A percentile compares a stretch with the other conserved stretches of the same genome.
These are phyloP conservation scores for Spea bombifrons DNA, from an alignment of 2,113 vertebrate genomes.

Conservation along the genomic window DNA sequence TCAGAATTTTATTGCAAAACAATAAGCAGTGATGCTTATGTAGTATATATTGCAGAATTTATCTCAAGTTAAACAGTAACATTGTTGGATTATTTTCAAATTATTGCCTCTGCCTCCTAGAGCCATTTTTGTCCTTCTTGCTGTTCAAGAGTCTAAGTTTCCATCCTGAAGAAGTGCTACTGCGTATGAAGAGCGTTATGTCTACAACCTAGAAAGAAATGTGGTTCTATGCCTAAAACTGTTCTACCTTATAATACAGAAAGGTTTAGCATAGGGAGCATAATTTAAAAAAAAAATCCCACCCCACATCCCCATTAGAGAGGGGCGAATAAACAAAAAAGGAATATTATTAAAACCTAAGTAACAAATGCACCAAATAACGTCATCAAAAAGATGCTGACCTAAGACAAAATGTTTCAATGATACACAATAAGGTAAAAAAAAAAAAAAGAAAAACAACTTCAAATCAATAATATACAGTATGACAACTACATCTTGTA, in stretches of 20 bases:
- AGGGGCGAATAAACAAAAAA: constrained; percentile 61
- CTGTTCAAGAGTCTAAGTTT: constrained; percentile 62
- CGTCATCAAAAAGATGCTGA: constrained; percentile 84
- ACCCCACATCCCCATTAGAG: constrained; percentile 56
- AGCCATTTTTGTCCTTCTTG: constrained; percentile 66
- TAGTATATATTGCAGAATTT: too few species aligned
- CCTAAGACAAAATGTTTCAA: constrained; percentile 81
- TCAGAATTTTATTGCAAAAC: too few species aligned
- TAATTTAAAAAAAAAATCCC: constrained; percentile 63
- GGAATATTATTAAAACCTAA: constrained; percentile 81
- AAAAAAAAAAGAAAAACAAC: constrained; percentile 72
- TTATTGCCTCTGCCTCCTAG: constrained; percentile 74
- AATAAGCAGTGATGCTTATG: too few species aligned
- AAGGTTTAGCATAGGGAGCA: constrained; percentile 74
- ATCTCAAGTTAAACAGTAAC: constrained; percentile 37
- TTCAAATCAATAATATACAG: constrained; percentile 97
- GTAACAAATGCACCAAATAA: constrained; percentile 87
- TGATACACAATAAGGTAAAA: constrained; percentile 91
- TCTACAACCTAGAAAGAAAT: constrained; percentile 75
- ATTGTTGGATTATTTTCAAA: constrained; percentile 32
- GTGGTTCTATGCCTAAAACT: constrained; percentile 77
- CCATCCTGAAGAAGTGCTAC: constrained; percentile 66
- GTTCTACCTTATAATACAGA: constrained; percentile 73
- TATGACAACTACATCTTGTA: constrained; percentile 97
- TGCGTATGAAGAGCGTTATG: constrained; percentile 67